These are phyloP conservation scores for Nemapogon koenigi DNA, from an alignment of 2,888 invertebrate genomes.

Conservation along the genomic window DNA sequence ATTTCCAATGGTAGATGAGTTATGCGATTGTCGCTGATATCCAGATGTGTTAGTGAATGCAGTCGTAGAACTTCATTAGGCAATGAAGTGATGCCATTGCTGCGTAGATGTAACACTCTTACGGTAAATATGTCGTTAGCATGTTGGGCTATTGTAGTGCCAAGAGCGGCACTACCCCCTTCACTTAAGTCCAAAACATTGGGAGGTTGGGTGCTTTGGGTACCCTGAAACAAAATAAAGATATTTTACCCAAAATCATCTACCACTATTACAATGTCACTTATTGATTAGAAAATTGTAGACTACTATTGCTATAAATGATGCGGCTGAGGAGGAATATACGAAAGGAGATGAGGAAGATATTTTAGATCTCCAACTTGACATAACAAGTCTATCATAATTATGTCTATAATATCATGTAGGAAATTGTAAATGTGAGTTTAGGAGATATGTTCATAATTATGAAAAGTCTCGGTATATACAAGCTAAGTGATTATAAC, in stretches of 20 bases:
- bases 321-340: too few species aligned
- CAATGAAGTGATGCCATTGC: slow-evolving; percentile 66
- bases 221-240: slow-evolving; percentile 30
- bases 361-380: too few species aligned
- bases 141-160: slow-evolving; percentile 38
- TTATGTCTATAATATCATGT: too few species aligned
- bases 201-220: slow-evolving; percentile 52
- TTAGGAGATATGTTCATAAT: too few species aligned
- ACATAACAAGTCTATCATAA: too few species aligned
- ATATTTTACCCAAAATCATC: slow-evolving; percentile 1
- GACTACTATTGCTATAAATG: neutral
- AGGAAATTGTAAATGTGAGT: too few species aligned
- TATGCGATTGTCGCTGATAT: slow-evolving; percentile 73
- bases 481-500: too few species aligned
- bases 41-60: slow-evolving; percentile 67
- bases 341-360: too few species aligned
- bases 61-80: slow-evolving; percentile 68
- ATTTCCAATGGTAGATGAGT: slow-evolving; percentile 70
- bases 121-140: slow-evolving; percentile 39
- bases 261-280: neutral
- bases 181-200: slow-evolving; percentile 49
- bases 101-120: slow-evolving; percentile 36
- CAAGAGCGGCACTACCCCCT: slow-evolving; percentile 38
- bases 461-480: too few species aligned
- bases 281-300: neutral